Evolutionary conservation across 2,113 vertebrate species (phyloP).

Genomic region (Oxygymnocypris stewartii): DNA sequence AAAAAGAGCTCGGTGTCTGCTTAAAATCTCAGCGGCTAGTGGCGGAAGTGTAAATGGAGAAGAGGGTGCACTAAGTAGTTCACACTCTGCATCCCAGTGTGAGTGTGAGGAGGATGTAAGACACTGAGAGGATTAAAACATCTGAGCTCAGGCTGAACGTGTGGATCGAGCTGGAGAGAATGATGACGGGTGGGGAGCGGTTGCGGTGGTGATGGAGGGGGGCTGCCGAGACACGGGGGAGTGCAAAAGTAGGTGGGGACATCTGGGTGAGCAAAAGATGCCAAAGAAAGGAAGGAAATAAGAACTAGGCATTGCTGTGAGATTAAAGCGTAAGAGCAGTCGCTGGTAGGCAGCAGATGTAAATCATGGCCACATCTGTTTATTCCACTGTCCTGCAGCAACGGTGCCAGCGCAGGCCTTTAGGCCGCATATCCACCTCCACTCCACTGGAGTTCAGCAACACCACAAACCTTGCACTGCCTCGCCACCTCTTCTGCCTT

Average conservation of each 20-base stretch:
- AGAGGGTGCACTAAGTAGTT: conserved; percentile 27
- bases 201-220: neutral
- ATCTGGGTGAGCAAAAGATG: neutral
- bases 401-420: conserved; percentile 46
- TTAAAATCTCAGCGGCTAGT: neutral
- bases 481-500: neutral
- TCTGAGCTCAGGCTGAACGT: conserved; percentile 3
- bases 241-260: conserved; percentile 28
- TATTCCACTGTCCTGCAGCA: conserved; percentile 43
- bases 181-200: neutral
- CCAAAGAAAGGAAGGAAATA: conserved; percentile 26
- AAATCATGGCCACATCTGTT: conserved; percentile 55
- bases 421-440: conserved; percentile 45
- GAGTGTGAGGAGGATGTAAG: conserved; percentile 9
- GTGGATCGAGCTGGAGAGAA: conserved; percentile 17
- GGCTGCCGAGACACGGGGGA: neutral
- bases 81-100: conserved; percentile 6
- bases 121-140: conserved; percentile 17
- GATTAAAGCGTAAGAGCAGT: conserved; percentile 51
- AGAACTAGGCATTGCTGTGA: conserved; percentile 27
- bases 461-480: conserved; percentile 23
- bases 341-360: conserved; percentile 50
- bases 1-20: neutral
- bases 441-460: conserved; percentile 34
- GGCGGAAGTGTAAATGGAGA: neutral